Conservation (phyloP, 2,888 invertebrate genomes). For the Dione vanillae region DNA sequence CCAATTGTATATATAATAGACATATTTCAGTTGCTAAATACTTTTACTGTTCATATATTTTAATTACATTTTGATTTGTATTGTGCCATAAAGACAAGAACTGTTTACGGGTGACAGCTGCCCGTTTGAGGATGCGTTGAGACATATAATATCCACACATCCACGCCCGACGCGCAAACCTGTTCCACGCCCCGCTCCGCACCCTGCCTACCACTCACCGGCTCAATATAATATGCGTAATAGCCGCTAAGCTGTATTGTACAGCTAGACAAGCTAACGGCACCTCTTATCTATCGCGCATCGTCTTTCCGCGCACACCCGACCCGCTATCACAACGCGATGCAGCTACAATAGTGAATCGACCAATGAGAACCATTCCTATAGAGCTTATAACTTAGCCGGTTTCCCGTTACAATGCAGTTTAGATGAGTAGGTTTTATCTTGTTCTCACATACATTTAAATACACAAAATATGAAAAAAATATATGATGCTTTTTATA, state of each 20-base stretch:
- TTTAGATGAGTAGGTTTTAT: slow-evolving; percentile 15
- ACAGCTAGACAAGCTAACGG: slow-evolving; percentile 78
- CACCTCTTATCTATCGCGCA: slow-evolving; percentile 74
- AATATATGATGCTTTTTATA: background rate
- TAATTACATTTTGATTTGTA: slow-evolving; percentile 17
- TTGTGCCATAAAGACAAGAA: slow-evolving; percentile 30
- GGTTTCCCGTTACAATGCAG: slow-evolving; percentile 41
- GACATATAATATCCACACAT: slow-evolving; percentile 52
- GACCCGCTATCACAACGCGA: slow-evolving; percentile 61
- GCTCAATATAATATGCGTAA: slow-evolving; percentile 53
- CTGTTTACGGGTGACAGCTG: slow-evolving; percentile 57
- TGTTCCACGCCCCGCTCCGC: slow-evolving; percentile 62
- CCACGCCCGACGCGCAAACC: slow-evolving; percentile 62
- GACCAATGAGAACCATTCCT: slow-evolving; percentile 39
- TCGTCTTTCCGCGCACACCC: slow-evolving; percentile 67
- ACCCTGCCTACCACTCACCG: slow-evolving; percentile 51
- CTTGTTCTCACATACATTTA: background rate
- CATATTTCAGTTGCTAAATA: no score
- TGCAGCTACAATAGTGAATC: slow-evolving; percentile 36
- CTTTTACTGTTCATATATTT: background rate
- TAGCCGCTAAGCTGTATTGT: slow-evolving; percentile 74
- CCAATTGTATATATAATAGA: no score
- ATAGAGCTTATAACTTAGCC: slow-evolving; percentile 36
- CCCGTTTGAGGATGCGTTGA: slow-evolving; percentile 52
- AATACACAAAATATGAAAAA: background rate